Evolutionary conservation across 2,113 vertebrate species (phyloP).

Genomic region (Athene cunicularia): DNA sequence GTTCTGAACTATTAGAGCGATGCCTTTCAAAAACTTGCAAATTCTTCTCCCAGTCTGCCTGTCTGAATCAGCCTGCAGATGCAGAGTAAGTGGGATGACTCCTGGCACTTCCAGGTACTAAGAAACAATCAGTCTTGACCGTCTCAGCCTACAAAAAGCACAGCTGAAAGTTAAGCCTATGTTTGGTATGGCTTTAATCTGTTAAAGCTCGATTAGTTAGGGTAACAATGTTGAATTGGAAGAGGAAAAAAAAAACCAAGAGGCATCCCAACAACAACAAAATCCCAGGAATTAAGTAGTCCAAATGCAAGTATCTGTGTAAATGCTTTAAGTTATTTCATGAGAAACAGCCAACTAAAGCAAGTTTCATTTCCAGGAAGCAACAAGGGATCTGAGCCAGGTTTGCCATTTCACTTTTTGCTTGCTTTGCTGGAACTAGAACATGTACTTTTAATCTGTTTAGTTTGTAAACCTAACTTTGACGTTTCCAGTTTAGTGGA

Average conservation of each 20-base stretch:
- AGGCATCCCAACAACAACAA: background rate
- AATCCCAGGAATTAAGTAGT: background rate
- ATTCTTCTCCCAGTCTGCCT: background rate
- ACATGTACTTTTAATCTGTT: background rate
- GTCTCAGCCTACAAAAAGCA: background rate
- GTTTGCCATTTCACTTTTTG: constrained; percentile 10
- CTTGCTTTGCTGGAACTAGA: constrained; percentile 29
- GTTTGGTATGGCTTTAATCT: background rate
- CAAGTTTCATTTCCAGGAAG: constrained; percentile 27
- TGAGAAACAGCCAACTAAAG: constrained; percentile 9
- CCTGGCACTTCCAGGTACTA: background rate
- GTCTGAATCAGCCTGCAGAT: background rate
- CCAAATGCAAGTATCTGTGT: background rate
- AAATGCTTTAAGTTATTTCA: background rate
- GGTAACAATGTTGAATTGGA: background rate
- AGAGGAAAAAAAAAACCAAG: background rate
- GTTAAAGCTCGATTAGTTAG: background rate
- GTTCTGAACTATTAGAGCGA: background rate
- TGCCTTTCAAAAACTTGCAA: background rate
- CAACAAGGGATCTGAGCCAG: background rate
- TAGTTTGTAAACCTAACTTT: constrained; percentile 40
- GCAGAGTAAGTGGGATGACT: background rate
- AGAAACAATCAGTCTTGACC: background rate
- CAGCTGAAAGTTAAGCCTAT: background rate
- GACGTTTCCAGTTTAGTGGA: constrained; percentile 21